These are phyloP conservation scores for Aphrophora alni DNA, from an alignment of 2,888 invertebrate species.

Conservation along the genomic window DNA sequence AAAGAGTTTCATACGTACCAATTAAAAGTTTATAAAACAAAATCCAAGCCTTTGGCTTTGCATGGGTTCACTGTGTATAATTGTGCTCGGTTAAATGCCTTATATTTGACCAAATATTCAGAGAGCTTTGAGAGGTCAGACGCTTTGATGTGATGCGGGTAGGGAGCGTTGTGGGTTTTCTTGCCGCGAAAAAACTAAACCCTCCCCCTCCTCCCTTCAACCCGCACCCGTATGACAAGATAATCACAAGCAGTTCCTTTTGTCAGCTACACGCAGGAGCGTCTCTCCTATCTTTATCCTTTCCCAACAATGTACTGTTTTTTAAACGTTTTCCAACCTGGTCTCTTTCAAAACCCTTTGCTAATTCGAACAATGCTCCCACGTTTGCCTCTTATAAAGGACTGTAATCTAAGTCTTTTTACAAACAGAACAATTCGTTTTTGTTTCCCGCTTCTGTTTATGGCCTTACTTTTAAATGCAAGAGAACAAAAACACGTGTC, in stretches of 20 bases:
- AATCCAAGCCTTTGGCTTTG: not conserved
- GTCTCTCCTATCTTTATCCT: not conserved
- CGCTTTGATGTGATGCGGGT: not conserved
- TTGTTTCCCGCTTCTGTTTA: not conserved
- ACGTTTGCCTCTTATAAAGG: too few relatives aligned
- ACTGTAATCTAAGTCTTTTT: not conserved
- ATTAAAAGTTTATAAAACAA: not conserved
- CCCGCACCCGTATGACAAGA: conserved; percentile 2
- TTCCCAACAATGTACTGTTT: not conserved
- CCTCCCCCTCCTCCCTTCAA: not conserved
- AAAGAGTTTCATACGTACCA: not conserved
- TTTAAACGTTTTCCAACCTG: conserved; percentile 9
- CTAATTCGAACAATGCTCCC: not conserved
- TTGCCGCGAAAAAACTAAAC: not conserved
- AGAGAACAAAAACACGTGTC: not conserved
- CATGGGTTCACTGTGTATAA: not conserved
- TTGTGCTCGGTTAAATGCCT: not conserved
- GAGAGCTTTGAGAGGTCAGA: not conserved
- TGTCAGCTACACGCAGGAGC: not conserved
- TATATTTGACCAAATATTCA: not conserved
- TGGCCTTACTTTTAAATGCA: not conserved
- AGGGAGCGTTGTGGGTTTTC: not conserved
- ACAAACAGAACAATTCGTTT: not conserved
- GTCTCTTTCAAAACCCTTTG: not conserved
- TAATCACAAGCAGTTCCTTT: not conserved